These are phyloP conservation scores for Ellobius talpinus DNA, from an alignment of 2,113 vertebrate genomes.

Conservation along the genomic window DNA sequence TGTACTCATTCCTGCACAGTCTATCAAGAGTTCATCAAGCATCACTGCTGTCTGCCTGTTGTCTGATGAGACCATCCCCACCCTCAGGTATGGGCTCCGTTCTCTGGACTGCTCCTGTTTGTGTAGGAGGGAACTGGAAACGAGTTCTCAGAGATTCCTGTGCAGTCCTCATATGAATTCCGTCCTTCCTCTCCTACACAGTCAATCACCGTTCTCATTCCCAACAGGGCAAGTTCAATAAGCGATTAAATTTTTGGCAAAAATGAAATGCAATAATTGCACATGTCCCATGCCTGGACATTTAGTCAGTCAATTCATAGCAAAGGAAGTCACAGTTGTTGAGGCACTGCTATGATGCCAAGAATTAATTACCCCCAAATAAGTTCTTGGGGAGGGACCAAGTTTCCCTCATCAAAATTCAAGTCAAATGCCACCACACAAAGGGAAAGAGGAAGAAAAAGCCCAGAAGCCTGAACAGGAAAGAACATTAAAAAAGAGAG, in stretches of 20 bases:
- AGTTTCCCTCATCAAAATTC: constrained; percentile 83
- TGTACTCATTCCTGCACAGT: not conserved
- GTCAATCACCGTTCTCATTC: constrained; percentile 60
- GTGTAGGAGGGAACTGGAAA: not conserved
- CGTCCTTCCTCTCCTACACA: constrained; percentile 59
- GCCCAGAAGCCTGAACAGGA: constrained; percentile 60
- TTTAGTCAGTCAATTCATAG: constrained; percentile 83
- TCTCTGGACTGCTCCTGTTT: not conserved
- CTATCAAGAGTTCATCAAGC: not conserved
- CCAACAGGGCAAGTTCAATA: constrained; percentile 64
- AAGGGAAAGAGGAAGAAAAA: constrained; percentile 65
- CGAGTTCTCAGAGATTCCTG: constrained; percentile 26
- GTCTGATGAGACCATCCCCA: not conserved
- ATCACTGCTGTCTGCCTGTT: not conserved
- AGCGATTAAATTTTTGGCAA: constrained; percentile 84
- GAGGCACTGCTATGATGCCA: constrained; percentile 82
- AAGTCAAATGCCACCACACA: constrained; percentile 51
- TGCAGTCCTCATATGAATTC: constrained; percentile 46
- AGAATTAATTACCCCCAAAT: constrained; percentile 88
- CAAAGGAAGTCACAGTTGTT: constrained; percentile 82
- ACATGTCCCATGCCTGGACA: constrained; percentile 81
- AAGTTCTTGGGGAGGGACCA: constrained; percentile 85
- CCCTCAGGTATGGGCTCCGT: not conserved
- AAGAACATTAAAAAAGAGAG: constrained; percentile 65
- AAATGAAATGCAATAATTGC: constrained; percentile 81